Evolutionary conservation across 2,888 invertebrate genomes (phyloP), one percentile per base, ranked within the genome.

Genomic region (Stenchaetothrips biformis): DNA sequence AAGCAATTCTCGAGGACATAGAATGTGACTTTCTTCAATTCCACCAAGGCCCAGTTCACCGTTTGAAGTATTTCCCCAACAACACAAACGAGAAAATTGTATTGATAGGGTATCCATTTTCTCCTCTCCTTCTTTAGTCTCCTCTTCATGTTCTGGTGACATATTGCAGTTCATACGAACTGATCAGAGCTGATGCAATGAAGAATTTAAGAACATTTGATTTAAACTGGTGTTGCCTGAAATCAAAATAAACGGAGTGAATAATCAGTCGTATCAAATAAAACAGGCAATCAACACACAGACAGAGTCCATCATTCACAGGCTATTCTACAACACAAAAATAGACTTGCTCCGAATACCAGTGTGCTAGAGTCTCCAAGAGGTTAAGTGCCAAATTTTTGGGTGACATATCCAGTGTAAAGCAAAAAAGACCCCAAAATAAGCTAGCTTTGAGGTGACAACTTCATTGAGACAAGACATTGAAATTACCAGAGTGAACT

Each of bases 11-110:
- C 87, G 85, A 0, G 91, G 91, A 13, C 84, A 83, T 9, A 87
- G 84, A 80, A 91, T 87, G 84, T 90, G 89, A 84, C 93, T 92
- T 78, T 93, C 92, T 85, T 94, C 94, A 82, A 92, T 91, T 16
- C 92, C 93, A 48, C 94, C 94, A 21, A 95, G 86, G 0, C 94
- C 94, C 47, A 95, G 87, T 87, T 95, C 94, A 3, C 95, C 95
- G 85, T 94, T 90, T 53, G 90, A 88, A 4, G 92, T 92, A 85
- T 91, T 92, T 11, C 95, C 95, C 94, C 95, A 95, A 84, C 92
- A 91, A 85, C 89, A 92, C 88, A 93, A 90, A 59, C 49, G 67
- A 8, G 67, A 74, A 74, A 74, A 74, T 21, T 74, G 9, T 25
- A 74, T 25, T 25, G 67, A 25, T 25, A 11, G 11, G 2, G 67